phyloP scores from a whole-genome alignment of 2,888 invertebrate species.

The Polydrusus cervinus region DNA sequence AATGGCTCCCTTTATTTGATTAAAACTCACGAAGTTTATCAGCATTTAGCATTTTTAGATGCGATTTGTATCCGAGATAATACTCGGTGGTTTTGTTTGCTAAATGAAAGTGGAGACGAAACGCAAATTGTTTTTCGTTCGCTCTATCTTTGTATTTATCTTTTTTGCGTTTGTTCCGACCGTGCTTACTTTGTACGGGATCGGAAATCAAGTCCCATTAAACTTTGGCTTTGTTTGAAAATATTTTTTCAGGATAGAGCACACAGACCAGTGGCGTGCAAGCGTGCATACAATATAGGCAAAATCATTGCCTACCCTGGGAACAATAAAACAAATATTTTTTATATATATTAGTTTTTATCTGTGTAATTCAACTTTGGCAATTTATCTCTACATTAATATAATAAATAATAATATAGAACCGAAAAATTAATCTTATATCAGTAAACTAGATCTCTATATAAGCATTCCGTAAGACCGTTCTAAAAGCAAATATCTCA shows the following conservation, averaged over 20 bases:
- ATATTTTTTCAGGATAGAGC: slow-evolving; percentile 3
- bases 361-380: too few relatives aligned
- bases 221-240: slow-evolving; percentile 12
- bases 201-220: neutral
- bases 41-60: slow-evolving; percentile 14
- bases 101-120: slow-evolving; percentile 6
- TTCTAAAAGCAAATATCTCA: too few relatives aligned
- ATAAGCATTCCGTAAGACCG: too few relatives aligned
- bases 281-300: too few relatives aligned
- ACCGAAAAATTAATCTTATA: too few relatives aligned
- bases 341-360: too few relatives aligned
- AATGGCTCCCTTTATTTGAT: slow-evolving; percentile 18
- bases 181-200: slow-evolving; percentile 6
- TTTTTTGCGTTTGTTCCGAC: slow-evolving; percentile 10
- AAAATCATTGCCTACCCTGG: too few relatives aligned
- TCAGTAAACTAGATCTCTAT: too few relatives aligned
- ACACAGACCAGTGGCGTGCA: too few relatives aligned
- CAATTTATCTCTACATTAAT: too few relatives aligned
- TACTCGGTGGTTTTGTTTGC: slow-evolving; percentile 20
- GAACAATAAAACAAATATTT: too few relatives aligned
- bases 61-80: slow-evolving; percentile 21
- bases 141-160: slow-evolving; percentile 17
- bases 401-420: too few relatives aligned
- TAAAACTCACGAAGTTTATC: slow-evolving; percentile 6
- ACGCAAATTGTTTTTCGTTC: slow-evolving; percentile 18